Conservation (phyloP, 2,113 vertebrate species). For the Phocoena sinus region DNA sequence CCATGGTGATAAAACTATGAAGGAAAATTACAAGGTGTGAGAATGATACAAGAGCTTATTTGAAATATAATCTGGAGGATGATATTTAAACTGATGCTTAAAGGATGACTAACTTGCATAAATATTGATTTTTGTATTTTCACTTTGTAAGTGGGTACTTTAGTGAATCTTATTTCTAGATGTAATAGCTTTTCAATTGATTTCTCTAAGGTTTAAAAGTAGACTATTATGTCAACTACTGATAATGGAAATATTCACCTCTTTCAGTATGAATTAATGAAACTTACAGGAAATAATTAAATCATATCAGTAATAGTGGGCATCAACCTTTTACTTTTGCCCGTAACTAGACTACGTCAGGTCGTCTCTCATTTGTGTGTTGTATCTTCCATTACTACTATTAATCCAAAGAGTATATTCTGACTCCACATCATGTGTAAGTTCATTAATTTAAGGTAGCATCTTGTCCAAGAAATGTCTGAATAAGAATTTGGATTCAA, state of each 20-base stretch:
- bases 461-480: background rate
- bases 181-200: slow-evolving; percentile 46
- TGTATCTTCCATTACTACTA: background rate
- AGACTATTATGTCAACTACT: slow-evolving; percentile 25
- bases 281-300: slow-evolving; percentile 20
- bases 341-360: background rate
- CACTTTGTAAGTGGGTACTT: background rate
- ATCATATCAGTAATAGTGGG: background rate
- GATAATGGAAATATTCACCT: slow-evolving; percentile 24
- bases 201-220: slow-evolving; percentile 2
- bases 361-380: background rate
- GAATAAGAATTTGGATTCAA: background rate
- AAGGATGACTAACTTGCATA: background rate
- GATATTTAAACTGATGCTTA: slow-evolving; percentile 14
- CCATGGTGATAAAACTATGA: background rate
- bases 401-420: background rate
- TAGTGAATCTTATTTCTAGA: slow-evolving; percentile 9
- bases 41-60: background rate
- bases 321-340: background rate
- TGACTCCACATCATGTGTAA: background rate
- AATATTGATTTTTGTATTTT: slow-evolving; percentile 56
- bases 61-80: background rate
- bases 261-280: background rate
- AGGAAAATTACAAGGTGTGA: background rate
- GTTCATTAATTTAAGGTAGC: background rate